Base-by-base conservation (phyloP, 1,140 invertebrate species). In the Harlomillsia oculata region DNA sequence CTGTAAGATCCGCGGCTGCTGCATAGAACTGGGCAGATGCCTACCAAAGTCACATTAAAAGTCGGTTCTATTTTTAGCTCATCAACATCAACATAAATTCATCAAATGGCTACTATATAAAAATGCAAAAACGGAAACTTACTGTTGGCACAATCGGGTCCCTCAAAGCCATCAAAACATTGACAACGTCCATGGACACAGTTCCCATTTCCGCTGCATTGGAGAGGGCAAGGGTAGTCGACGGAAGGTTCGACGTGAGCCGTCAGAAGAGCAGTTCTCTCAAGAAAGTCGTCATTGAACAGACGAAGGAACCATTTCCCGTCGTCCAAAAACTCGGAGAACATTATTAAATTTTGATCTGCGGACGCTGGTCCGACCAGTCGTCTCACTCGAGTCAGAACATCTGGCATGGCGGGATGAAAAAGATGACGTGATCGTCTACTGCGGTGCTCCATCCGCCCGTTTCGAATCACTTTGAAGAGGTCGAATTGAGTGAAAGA, bases 21-120 rank as follows among this genome's bases (percentile, higher is more conserved):
- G 75, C 96, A 99, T 49, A 97, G 76, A 3, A 96, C 88, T 29
- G 95, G 96, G 76, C 96, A 99, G n/a, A 95, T 83, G 74, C 89
- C 83, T 85, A 68, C 56, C 25, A 26, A 46, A 43, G 2, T 18
- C 3, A 30, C n/a, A n/a, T n/a, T n/a, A n/a, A n/a, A n/a, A n/a
- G n/a, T n/a, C n/a, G n/a, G n/a, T n/a, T n/a, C n/a, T n/a, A n/a
- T n/a, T n/a, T n/a, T n/a, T n/a, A n/a, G n/a, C n/a, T n/a, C n/a
- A n/a, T n/a, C n/a, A n/a, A n/a, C n/a, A n/a, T n/a, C n/a, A n/a
- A n/a, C n/a, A n/a, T n/a, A n/a, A n/a, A n/a, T n/a, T n/a, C n/a
- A n/a, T n/a, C n/a, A n/a, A n/a, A n/a, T n/a, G n/a, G n/a, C n/a
- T n/a, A n/a, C n/a, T n/a, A n/a, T n/a, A n/a, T n/a, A n/a, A n/a